Evolutionary conservation across 2,113 vertebrate species (phyloP), one percentile per base, ranked within the genome.

Genomic region (Oenanthe melanoleuca): DNA sequence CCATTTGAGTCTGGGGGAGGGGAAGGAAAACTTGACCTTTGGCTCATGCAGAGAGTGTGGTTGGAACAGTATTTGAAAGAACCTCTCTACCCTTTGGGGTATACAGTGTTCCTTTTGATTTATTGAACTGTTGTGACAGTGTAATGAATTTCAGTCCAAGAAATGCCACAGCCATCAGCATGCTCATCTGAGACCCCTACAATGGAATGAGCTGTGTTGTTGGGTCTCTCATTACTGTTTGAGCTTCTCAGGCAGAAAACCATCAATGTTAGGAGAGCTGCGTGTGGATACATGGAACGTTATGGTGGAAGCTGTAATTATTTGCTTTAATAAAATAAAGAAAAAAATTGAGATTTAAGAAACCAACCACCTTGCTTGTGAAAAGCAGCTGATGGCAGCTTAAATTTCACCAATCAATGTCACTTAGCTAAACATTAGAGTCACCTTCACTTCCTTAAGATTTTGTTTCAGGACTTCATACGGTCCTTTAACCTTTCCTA

Each of bases 111-210:
- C 65, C 61, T 91, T 96, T 92, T 92, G 88, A 85, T 95, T 95
- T 97, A 92, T 95, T 92, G 93, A 97, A 74, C 71, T 86, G 75
- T 88, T 95, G 52, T 85, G 77, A 93, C 67, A 92, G 31, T 19
- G 59, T 89, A 96, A 95, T 92, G 92, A 86, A 85, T 88, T 92
- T 86, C 78, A 90, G 34, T 38, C 26, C 52, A 71, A 85, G 71
- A 95, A 95, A 90, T 89, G 84, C 45, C 93, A 93, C 65, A 80
- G 70, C 60, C 82, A 90, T 86, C 81, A 88, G 16, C 40, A 88
- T 0, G 0, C 69, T 64, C 73, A 65, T 69, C 61, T 84, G 86
- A 80, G 75, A 55, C 42, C 67, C 40, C 25, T 57, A 2, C 88
- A 87, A 22, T 13, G 42, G 72, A 73, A 73, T 80, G 61, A 84